Evolutionary conservation across 2,888 invertebrate species (phyloP).

Genomic region (Tholera decimalis): DNA sequence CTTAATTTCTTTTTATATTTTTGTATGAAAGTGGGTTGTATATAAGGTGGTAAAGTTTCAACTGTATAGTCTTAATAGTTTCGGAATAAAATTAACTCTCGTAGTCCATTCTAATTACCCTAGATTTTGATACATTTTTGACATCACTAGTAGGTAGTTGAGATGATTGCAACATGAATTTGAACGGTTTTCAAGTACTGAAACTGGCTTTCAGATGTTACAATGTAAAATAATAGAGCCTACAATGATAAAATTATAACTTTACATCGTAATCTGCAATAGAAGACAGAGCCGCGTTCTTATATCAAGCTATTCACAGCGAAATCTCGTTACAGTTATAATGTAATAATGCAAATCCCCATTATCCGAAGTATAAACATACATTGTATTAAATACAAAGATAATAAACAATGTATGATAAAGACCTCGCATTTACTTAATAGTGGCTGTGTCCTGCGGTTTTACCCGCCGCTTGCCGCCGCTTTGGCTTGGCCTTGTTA

Average conservation of each 20-base stretch:
- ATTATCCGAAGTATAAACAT: constrained; percentile 53
- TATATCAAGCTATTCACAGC: constrained; percentile 24
- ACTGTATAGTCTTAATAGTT: no score
- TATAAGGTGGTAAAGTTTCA: no score
- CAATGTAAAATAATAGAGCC: not conserved
- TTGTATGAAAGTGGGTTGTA: no score
- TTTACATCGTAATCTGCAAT: not conserved
- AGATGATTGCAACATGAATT: not conserved
- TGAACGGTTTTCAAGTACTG: not conserved
- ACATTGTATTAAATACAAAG: constrained; percentile 55
- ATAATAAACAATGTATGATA: constrained; percentile 57
- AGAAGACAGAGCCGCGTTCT: constrained; percentile 14
- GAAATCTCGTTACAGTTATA: constrained; percentile 54
- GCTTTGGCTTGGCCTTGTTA: no score
- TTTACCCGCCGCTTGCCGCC: no score
- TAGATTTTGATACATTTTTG: no score
- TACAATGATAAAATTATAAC: no score
- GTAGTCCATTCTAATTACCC: no score
- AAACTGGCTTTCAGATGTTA: not conserved
- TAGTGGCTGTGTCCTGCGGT: no score
- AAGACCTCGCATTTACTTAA: constrained; percentile 37
- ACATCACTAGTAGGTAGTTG: no score
- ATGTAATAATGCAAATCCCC: constrained; percentile 59
- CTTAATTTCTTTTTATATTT: no score
- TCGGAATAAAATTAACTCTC: no score